A percentile compares a stretch with the other conserved stretches of the same genome.
Evolutionary conservation across 2,888 invertebrate species (phyloP).

Genomic region (Allygus modestus): DNA sequence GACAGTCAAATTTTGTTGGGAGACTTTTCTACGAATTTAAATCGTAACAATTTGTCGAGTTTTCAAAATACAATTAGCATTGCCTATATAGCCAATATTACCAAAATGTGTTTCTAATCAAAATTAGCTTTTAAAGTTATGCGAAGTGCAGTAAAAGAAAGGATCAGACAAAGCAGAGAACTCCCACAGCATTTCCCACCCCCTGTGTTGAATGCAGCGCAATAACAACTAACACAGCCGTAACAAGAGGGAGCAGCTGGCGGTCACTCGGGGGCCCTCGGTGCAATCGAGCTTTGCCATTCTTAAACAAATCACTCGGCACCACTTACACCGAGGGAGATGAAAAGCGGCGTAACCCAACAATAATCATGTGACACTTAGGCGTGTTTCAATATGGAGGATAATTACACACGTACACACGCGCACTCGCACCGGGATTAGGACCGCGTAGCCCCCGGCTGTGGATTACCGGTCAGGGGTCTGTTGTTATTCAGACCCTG

Average conservation of each 20-base stretch:
- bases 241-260: constrained; percentile 4
- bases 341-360: too few relatives aligned
- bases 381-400: constrained; percentile 55
- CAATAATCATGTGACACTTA: constrained; percentile 53
- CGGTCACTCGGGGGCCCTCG: constrained; percentile 15
- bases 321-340: background rate
- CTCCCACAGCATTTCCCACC: background rate
- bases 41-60: too few relatives aligned
- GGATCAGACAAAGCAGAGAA: background rate
- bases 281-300: constrained; percentile 29
- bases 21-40: too few relatives aligned
- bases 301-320: constrained; percentile 39
- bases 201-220: background rate
- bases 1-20: too few relatives aligned
- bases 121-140: too few relatives aligned
- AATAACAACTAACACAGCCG: constrained; percentile 28
- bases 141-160: too few relatives aligned
- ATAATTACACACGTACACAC: constrained; percentile 34
- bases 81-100: too few relatives aligned
- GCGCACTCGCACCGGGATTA: constrained; percentile 3
- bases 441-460: background rate
- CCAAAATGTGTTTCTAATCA: too few relatives aligned
- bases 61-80: too few relatives aligned
- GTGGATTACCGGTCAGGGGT: constrained; percentile 32
- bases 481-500: constrained; percentile 23